Evolutionary conservation across 1,140 invertebrate species (phyloP).

Genomic region (Bombyx mandarina): DNA sequence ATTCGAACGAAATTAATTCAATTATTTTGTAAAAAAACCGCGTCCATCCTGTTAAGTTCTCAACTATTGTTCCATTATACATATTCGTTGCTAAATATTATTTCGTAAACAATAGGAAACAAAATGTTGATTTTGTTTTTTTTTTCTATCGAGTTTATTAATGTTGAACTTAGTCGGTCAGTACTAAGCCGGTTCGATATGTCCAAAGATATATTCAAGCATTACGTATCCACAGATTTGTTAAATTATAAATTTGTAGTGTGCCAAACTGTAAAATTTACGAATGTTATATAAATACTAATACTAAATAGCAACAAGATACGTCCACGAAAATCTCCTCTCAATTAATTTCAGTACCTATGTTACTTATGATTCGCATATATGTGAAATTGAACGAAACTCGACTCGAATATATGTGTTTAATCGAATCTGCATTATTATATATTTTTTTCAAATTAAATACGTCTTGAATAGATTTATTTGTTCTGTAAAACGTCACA

Average conservation of each 20-base stretch:
- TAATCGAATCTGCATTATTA: conserved; percentile 11
- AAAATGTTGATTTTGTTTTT: conserved; percentile 1
- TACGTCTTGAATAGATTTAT: conserved; percentile 11
- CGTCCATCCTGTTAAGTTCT: no score
- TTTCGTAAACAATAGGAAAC: conserved; percentile 5
- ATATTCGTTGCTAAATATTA: conserved; percentile 3
- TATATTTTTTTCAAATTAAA: background rate
- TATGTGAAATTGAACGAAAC: conserved; percentile 12
- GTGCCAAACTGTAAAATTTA: conserved; percentile 43
- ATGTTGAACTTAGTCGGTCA: conserved; percentile 45
- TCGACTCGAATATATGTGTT: conserved; percentile 13
- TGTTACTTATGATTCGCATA: conserved; percentile 1
- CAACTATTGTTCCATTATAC: background rate
- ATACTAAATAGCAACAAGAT: background rate
- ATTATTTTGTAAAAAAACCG: conserved; percentile 11
- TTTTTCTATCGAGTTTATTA: conserved; percentile 24
- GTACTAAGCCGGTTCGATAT: conserved; percentile 21
- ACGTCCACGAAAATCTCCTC: no score
- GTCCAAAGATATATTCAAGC: conserved; percentile 32
- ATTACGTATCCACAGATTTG: conserved; percentile 4
- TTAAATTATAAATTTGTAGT: conserved; percentile 1
- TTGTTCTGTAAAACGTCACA: conserved; percentile 55
- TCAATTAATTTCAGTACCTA: no score
- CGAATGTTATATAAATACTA: conserved; percentile 8
- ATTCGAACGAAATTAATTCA: conserved; percentile 32